These are phyloP conservation scores for Apocheima hispidaria DNA, from an alignment of 2,888 invertebrate genomes.

Conservation along the genomic window DNA sequence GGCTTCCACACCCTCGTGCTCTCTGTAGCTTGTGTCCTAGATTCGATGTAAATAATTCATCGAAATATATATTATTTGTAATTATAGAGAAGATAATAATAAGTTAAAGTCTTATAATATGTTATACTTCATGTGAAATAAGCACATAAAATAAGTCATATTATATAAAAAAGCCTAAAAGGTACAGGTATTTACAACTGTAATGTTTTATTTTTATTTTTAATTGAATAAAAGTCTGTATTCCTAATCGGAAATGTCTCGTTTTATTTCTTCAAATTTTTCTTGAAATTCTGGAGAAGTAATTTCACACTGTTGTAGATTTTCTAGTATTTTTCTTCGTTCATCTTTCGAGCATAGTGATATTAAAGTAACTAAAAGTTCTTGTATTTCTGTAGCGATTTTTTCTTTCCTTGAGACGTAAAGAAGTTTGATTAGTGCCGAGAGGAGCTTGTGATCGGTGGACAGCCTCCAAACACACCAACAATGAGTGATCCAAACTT, in stretches of 20 bases:
- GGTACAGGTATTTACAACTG: neutral
- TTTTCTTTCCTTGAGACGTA: constrained; percentile 61
- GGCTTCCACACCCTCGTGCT: too few species aligned
- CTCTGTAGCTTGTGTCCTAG: too few species aligned
- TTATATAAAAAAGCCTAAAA: constrained; percentile 2
- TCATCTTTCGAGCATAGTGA: constrained; percentile 59
- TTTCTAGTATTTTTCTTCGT: constrained; percentile 54
- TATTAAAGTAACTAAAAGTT: constrained; percentile 64
- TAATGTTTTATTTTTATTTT: neutral
- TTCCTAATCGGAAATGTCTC: constrained; percentile 47
- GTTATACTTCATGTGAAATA: neutral
- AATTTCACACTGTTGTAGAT: constrained; percentile 52
- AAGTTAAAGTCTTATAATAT: too few species aligned
- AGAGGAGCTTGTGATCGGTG: constrained; percentile 63
- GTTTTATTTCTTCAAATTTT: constrained; percentile 61
- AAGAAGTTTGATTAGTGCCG: constrained; percentile 68
- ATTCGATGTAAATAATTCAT: neutral
- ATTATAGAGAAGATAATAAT: too few species aligned
- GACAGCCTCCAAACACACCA: constrained; percentile 73
- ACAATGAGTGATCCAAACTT: constrained; percentile 71
- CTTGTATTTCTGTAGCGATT: constrained; percentile 55
- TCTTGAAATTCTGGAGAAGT: constrained; percentile 54
- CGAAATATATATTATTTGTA: neutral
- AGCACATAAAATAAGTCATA: neutral
- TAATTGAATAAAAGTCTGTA: constrained; percentile 12